Conservation (phyloP, 2,797 vertebrate species). For the Brotogeris chrysoptera region DNA sequence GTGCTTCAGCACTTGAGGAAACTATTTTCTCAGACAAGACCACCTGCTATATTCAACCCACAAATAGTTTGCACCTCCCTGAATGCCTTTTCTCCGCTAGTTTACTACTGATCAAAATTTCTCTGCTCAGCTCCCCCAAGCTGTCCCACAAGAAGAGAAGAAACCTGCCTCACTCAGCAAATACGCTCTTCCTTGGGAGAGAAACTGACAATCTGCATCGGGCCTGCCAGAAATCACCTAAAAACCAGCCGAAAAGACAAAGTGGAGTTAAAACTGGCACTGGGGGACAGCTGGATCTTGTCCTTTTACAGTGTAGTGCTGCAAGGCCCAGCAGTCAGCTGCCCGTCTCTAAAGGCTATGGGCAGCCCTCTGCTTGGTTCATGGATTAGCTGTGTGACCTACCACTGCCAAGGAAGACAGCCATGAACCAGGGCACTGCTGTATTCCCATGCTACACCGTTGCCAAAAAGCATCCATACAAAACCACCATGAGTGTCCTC, state of each 20-base stretch:
- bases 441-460: neutral
- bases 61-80: neutral
- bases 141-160: neutral
- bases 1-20: neutral
- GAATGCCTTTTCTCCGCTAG: neutral
- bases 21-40: neutral
- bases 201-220: neutral
- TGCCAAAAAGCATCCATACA: neutral
- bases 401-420: neutral
- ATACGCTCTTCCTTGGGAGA: neutral
- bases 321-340: neutral
- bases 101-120: neutral
- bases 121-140: neutral
- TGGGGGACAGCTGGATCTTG: neutral
- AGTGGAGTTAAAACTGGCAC: neutral
- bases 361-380: neutral
- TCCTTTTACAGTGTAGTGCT: neutral
- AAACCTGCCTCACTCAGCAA: neutral
- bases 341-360: neutral
- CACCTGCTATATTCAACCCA: neutral
- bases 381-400: neutral
- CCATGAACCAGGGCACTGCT: neutral
- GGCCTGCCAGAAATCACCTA: neutral
- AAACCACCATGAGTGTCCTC: neutral
- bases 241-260: neutral